Percentiles rank a stretch among this genome's conserved stretches.
phyloP scores from a whole-genome alignment of 2,888 invertebrate genomes.

The Drosophila falleni region DNA sequence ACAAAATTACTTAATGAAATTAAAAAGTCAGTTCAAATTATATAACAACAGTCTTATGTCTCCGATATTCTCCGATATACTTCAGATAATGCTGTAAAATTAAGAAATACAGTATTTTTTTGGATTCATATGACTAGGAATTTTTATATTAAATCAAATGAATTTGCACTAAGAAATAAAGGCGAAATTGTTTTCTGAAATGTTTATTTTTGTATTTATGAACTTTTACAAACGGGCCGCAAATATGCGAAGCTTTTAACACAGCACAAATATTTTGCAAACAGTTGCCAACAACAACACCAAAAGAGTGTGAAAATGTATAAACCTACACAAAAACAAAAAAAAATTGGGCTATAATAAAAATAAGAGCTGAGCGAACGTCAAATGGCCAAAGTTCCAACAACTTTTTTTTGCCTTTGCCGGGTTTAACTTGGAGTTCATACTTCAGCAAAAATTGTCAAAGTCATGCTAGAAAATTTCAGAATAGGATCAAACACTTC shows the following conservation, averaged over 20 bases:
- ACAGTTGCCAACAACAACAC: constrained; percentile 34
- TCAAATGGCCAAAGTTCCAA: constrained; percentile 62
- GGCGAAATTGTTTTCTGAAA: constrained; percentile 9
- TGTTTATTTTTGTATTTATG: constrained; percentile 6
- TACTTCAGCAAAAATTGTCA: constrained; percentile 50
- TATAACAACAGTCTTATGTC: too few species aligned
- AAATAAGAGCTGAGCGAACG: constrained; percentile 48
- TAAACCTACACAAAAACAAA: constrained; percentile 18
- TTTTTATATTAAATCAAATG: not conserved
- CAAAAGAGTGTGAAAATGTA: constrained; percentile 24
- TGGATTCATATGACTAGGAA: not conserved
- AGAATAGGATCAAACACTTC: constrained; percentile 51
- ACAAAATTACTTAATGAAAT: too few species aligned
- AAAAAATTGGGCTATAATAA: constrained; percentile 45
- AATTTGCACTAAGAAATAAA: not conserved
- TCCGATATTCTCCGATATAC: too few species aligned
- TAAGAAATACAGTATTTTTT: not conserved
- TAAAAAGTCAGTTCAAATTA: too few species aligned
- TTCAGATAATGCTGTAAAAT: not conserved
- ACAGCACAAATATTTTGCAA: constrained; percentile 46
- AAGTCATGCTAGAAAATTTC: constrained; percentile 71
- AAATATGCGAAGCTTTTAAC: constrained; percentile 43
- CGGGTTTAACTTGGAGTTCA: constrained; percentile 32
- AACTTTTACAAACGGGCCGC: constrained; percentile 24
- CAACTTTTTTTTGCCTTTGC: constrained; percentile 40